Base-by-base conservation (phyloP, 2,113 vertebrate genomes). In the Megaleporinus macrocephalus region DNA sequence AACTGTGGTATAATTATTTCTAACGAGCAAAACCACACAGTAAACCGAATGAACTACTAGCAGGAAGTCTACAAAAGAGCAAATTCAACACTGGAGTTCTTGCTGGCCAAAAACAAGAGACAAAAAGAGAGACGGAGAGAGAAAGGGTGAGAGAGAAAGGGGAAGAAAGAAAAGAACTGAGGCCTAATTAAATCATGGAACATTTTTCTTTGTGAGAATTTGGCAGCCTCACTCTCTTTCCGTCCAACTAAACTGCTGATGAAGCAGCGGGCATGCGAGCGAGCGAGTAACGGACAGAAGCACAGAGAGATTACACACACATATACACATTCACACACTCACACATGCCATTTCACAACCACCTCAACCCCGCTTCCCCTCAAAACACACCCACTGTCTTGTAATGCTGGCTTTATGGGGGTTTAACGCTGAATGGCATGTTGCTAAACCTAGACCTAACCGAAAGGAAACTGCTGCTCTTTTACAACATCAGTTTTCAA, bases 121-220 rank as follows among this genome's bases (percentile, higher is more conserved):
- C 12, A 59, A 16, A 9, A 20, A 59, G 14, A 55, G 51, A 16
- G 10, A 27, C 16, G 44, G 20, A 22, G 0, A 22, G 59, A 18
- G 12, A 36, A 18, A 29, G 71, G 3, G 15, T 26, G 69, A 15
- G 22, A 62, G 59, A 29, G 53, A 26, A 36, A 68, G 12, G 15
- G 29, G 9, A 1, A 44, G 73, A 44, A 63, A 15, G 22, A 1
- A 49, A 36, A 47, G 75, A 83, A 74, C 10, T 83, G 16, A 26
- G 53, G 26, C 29, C 3, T 51, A 79, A 84, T 76, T 49, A 71
- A 76, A 69, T 26, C 27, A 63, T 63, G 72, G 41, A 80, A 62
- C 27, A 15, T 75, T 75, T 63, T 47, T 70, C 29, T 30, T 51
- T 74, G 70, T 61, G 76, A 59, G 55, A 78, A 65, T 61, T 11